Percentiles rank a stretch among this genome's conserved stretches.
Conservation (phyloP, 2,113 vertebrate species). For the Chaetura pelagica region DNA sequence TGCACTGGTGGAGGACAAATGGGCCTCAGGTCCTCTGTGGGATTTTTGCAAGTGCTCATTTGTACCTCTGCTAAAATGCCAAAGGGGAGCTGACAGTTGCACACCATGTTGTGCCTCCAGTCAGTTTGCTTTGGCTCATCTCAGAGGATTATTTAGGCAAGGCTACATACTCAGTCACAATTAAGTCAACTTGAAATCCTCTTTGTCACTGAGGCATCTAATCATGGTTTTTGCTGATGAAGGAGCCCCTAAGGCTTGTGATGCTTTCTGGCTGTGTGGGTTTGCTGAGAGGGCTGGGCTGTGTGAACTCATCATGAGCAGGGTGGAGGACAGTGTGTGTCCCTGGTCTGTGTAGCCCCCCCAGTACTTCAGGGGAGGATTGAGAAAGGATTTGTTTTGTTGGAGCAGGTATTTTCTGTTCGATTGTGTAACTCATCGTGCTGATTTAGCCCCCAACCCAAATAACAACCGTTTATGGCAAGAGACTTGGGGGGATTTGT, state of each 20-base stretch:
- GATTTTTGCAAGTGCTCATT: neutral
- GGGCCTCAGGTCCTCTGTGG: neutral
- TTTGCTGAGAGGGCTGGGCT: neutral
- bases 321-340: neutral
- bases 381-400: neutral
- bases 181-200: slow-evolving; percentile 47
- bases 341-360: neutral
- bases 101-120: neutral
- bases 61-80: neutral
- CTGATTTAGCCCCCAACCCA: neutral
- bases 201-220: slow-evolving; percentile 44
- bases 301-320: neutral
- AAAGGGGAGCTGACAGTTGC: neutral
- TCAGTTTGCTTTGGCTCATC: neutral
- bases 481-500: neutral
- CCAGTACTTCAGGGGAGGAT: neutral
- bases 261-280: neutral
- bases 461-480: neutral
- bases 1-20: neutral
- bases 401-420: neutral
- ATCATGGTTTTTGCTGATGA: neutral
- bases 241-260: neutral
- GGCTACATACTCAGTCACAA: neutral
- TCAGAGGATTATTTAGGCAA: neutral
- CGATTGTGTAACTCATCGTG: neutral